phyloP scores from a whole-genome alignment of 2,888 invertebrate species.

The Calephelis perditalis region DNA sequence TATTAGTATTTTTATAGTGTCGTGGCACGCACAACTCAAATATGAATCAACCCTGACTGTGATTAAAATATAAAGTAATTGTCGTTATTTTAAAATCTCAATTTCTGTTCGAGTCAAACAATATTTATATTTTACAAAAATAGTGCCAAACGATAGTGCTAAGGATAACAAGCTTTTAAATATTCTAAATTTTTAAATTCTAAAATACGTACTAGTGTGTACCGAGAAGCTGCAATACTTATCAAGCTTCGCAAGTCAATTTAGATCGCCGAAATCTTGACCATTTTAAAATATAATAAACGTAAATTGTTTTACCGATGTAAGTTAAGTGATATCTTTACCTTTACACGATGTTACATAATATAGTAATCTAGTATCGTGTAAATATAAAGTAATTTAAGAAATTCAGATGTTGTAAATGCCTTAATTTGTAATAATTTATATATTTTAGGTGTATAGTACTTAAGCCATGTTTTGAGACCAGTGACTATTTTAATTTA shows the following conservation, averaged over 20 bases:
- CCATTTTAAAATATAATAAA: slow-evolving; percentile 64
- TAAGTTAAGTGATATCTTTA: slow-evolving; percentile 76
- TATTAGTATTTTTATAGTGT: slow-evolving; percentile 54
- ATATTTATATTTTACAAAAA: slow-evolving; percentile 52
- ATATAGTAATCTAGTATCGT: slow-evolving; percentile 57
- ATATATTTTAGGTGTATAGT: slow-evolving; percentile 79
- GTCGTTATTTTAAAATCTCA: slow-evolving; percentile 55
- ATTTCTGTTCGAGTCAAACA: slow-evolving; percentile 43
- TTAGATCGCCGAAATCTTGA: slow-evolving; percentile 76
- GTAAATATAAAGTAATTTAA: slow-evolving; percentile 71
- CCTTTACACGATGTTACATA: slow-evolving; percentile 70
- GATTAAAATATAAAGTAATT: slow-evolving; percentile 66
- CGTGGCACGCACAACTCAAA: slow-evolving; percentile 66
- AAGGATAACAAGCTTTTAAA: slow-evolving; percentile 59
- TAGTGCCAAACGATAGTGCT: slow-evolving; percentile 76
- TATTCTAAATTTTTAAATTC: slow-evolving; percentile 57
- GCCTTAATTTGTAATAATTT: slow-evolving; percentile 79
- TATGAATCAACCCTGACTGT: slow-evolving; percentile 69
- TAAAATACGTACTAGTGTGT: slow-evolving; percentile 47
- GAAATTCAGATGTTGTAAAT: slow-evolving; percentile 75
- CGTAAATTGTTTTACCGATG: slow-evolving; percentile 72
- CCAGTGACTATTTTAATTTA: slow-evolving; percentile 77
- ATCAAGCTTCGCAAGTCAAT: slow-evolving; percentile 61
- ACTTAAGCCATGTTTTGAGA: slow-evolving; percentile 78
- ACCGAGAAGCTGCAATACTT: slow-evolving; percentile 53